Base-by-base conservation (phyloP, 2,797 vertebrate genomes). In the Sebastes taczanowskii region DNA sequence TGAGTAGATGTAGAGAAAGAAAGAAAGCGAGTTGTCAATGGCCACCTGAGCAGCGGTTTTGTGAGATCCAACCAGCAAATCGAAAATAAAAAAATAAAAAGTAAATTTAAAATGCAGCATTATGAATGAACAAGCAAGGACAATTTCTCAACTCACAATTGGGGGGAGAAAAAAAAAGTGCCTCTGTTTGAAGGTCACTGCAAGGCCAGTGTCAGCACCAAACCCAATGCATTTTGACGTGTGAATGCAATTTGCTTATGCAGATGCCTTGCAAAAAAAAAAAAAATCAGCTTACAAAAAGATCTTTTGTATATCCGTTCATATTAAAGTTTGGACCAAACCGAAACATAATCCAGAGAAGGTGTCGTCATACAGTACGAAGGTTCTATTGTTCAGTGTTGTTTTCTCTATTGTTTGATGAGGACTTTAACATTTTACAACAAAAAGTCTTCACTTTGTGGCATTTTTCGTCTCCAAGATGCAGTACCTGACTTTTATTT, bases 341-440 rank as follows among this genome's bases (percentile, higher is more conserved):
- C 78, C 79, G 80, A 91, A 92, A 77, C 67, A 72, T 52, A 81
- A 78, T 46, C 62, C 87, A 78, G 81, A 86, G 72, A 83, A 71
- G 71, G 42, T 74, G 74, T 86, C 56, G 83, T 91, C 84, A 83
- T 30, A 71, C 71, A 74, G 78, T 88, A 67, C 7, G 74, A 84
- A 88, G 82, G 80, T 86, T 90, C 22, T 76, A 80, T 71, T 87
- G 93, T 92, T 91, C 65, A 59, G 87, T 92, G 90, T 91, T 86
- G 88, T 90, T 92, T 90, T 90, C 58, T 88, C 69, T 84, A 83
- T 90, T 81, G 81, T 89, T 93, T 90, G 74, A 89, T 93, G 89
- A 88, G 69, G 82, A 89, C 82, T 83, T 83, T 30, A 79, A 79
- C 25, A 86, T 92, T 90, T 88, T 78, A 84, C 70, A 70, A 81